These are phyloP conservation scores for Latheticus oryzae DNA, from an alignment of 2,888 invertebrate genomes.

Conservation along the genomic window DNA sequence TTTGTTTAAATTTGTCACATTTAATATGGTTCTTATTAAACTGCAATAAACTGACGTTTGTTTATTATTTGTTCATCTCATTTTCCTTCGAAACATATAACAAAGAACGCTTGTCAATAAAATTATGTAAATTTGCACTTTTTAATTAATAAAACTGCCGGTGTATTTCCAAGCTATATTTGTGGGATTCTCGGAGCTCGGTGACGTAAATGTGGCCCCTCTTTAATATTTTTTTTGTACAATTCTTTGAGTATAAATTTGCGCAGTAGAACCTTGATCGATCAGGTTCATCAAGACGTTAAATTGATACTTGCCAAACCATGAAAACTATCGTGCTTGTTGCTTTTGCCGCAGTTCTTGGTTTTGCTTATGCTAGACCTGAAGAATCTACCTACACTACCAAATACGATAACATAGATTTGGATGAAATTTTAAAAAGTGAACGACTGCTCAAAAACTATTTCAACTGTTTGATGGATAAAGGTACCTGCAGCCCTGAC, in stretches of 20 bases:
- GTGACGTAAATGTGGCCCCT: conserved; percentile 25
- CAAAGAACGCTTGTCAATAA: conserved; percentile 8
- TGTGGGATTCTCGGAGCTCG: conserved; percentile 25
- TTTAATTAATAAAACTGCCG: conserved; percentile 18
- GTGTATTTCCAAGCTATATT: conserved; percentile 17
- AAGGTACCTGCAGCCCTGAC: conserved; percentile 76
- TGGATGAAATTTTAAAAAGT: conserved; percentile 75
- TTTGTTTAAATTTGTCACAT: conserved; percentile 12
- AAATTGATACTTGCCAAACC: too few relatives aligned
- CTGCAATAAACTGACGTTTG: conserved; percentile 9
- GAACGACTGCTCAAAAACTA: conserved; percentile 75
- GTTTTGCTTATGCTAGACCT: conserved; percentile 12
- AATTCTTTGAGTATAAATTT: conserved; percentile 23
- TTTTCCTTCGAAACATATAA: conserved; percentile 10
- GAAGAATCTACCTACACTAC: conserved; percentile 70
- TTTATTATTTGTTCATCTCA: conserved; percentile 16
- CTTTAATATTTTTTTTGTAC: conserved; percentile 15
- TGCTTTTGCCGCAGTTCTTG: conserved; percentile 12
- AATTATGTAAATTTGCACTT: conserved; percentile 24
- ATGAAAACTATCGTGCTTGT: conserved; percentile 22
- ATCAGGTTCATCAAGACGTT: conserved; percentile 11
- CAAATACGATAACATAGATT: conserved; percentile 77
- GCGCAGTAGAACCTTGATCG: conserved; percentile 6
- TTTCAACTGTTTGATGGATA: conserved; percentile 73
- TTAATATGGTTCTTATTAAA: too few relatives aligned